Evolutionary conservation across 2,888 invertebrate species (phyloP).

Genomic region (Lasius platythorax): DNA sequence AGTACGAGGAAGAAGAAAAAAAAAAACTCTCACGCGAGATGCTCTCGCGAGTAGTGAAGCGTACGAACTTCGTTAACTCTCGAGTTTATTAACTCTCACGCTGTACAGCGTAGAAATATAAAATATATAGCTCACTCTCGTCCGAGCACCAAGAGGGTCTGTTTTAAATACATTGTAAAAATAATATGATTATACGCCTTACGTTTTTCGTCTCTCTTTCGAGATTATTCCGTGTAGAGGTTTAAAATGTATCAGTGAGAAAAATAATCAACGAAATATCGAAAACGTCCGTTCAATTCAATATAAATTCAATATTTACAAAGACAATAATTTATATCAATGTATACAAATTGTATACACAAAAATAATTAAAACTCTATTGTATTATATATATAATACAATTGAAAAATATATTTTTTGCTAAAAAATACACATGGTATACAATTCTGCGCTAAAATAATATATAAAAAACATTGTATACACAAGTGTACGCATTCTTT

Average conservation of each 20-base stretch:
- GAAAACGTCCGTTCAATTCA: background rate
- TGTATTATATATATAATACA: too few species aligned
- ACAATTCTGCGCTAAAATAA: too few species aligned
- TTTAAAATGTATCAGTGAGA: background rate
- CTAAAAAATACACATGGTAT: too few species aligned
- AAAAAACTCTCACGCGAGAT: conserved; percentile 37
- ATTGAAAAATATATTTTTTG: too few species aligned
- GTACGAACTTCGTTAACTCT: conserved; percentile 45
- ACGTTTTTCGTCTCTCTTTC: background rate
- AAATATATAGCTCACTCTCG: conserved; percentile 30
- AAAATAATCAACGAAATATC: background rate
- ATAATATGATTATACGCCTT: background rate
- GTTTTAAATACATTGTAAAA: conserved; percentile 12
- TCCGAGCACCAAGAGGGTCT: background rate
- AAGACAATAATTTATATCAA: conserved; percentile 15
- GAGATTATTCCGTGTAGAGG: background rate
- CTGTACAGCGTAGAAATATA: background rate
- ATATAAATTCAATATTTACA: background rate
- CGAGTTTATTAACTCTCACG: conserved; percentile 42
- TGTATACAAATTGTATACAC: background rate
- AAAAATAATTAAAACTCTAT: too few species aligned
- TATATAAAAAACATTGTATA: background rate
- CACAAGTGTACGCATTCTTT: background rate
- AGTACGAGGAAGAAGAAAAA: conserved; percentile 8
- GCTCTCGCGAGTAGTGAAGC: conserved; percentile 27